Evolutionary conservation across 2,888 invertebrate species (phyloP).

Genomic region (Macrosiphum euphorbiae): DNA sequence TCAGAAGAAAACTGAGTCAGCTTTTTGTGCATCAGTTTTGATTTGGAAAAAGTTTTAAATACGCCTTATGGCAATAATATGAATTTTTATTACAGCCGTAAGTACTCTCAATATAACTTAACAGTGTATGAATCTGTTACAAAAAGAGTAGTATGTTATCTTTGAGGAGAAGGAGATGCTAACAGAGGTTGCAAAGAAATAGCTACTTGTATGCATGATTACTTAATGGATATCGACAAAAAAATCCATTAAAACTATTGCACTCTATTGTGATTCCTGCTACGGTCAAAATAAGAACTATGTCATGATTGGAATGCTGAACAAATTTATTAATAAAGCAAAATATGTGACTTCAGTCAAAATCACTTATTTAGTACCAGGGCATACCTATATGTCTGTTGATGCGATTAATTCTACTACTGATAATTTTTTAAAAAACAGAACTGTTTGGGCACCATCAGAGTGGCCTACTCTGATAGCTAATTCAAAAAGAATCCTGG

Average conservation of each 20-base stretch:
- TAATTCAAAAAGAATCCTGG: no score
- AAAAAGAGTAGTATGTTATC: conserved; percentile 66
- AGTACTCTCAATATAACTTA: conserved; percentile 66
- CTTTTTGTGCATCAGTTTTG: conserved; percentile 64
- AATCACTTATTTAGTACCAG: no score
- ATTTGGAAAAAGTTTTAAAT: conserved; percentile 67
- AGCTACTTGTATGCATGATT: conserved; percentile 66
- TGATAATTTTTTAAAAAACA: no score
- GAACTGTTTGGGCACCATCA: no score
- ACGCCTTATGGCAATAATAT: conserved; percentile 64
- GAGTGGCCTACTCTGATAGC: no score
- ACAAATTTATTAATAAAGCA: no score
- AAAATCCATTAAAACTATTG: conserved; percentile 47
- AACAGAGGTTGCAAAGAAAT: conserved; percentile 68
- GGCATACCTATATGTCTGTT: no score
- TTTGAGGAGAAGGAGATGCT: conserved; percentile 68
- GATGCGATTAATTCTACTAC: no score
- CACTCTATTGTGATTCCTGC: conserved; percentile 67
- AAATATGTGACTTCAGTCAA: no score
- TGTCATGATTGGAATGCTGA: no score
- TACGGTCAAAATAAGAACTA: conserved; percentile 38
- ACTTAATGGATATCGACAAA: conserved; percentile 68
- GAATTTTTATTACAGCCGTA: conserved; percentile 45
- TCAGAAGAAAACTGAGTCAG: background rate
- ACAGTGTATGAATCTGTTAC: conserved; percentile 67